Evolutionary conservation across 1,140 invertebrate genomes (phyloP).

Genomic region (Samia ricini): DNA sequence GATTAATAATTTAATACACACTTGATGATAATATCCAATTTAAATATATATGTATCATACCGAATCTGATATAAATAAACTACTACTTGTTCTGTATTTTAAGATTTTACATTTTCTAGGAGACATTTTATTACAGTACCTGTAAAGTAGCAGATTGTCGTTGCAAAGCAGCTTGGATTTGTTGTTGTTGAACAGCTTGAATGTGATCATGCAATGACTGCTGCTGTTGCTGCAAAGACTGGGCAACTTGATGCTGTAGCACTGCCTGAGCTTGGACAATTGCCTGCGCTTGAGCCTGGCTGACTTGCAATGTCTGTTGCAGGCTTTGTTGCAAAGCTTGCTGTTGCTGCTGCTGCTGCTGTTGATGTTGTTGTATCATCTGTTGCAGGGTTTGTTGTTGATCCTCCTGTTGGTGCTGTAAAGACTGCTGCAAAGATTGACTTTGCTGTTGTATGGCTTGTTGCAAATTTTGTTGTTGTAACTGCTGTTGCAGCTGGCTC

Average conservation of each 20-base stretch:
- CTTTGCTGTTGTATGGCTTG: constrained; percentile 69
- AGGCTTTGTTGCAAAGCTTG: constrained; percentile 56
- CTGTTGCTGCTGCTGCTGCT: constrained; percentile 47
- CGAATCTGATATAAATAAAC: no score
- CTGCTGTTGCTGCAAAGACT: constrained; percentile 66
- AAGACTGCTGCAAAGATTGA: constrained; percentile 59
- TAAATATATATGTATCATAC: no score
- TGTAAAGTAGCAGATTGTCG: constrained; percentile 66
- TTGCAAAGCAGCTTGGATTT: constrained; percentile 69
- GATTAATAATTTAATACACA: no score
- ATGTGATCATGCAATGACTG: constrained; percentile 62
- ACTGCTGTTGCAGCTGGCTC: constrained; percentile 50
- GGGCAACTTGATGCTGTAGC: constrained; percentile 66
- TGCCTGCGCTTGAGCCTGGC: constrained; percentile 65
- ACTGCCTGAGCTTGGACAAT: constrained; percentile 63
- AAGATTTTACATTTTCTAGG: neutral
- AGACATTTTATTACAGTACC: constrained; percentile 29
- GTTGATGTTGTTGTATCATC: constrained; percentile 77
- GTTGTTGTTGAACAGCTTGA: constrained; percentile 67
- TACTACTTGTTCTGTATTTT: neutral
- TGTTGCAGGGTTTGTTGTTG: constrained; percentile 49
- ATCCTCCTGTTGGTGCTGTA: constrained; percentile 41
- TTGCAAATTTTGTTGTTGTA: constrained; percentile 56
- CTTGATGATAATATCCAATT: no score
- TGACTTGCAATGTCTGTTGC: constrained; percentile 60